phyloP scores from a whole-genome alignment of 2,113 vertebrate genomes.

The Peucedramus taeniatus region DNA sequence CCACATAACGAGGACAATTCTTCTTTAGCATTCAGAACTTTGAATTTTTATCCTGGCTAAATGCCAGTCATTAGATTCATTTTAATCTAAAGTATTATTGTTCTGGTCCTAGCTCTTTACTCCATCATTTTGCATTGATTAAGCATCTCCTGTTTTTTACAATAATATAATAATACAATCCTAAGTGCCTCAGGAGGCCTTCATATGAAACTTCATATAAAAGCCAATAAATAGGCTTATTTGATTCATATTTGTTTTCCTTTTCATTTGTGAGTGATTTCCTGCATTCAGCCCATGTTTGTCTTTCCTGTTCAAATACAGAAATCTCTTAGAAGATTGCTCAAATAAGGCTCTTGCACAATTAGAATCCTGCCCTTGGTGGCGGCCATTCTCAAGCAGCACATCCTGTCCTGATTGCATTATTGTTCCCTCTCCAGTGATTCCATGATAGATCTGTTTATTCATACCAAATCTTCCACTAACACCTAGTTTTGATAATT shows the following conservation, averaged over 20 bases:
- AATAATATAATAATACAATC: not conserved
- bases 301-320: not conserved
- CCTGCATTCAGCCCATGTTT: not conserved
- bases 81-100: slow-evolving; percentile 40
- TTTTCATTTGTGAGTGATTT: slow-evolving; percentile 32
- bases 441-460: slow-evolving; percentile 1
- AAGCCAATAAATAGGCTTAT: slow-evolving; percentile 32
- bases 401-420: slow-evolving; percentile 49
- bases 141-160: slow-evolving; percentile 3
- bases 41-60: not conserved
- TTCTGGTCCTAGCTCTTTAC: slow-evolving; percentile 14
- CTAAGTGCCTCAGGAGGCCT: not conserved
- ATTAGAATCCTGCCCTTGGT: slow-evolving; percentile 5
- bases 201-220: not conserved
- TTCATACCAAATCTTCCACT: slow-evolving; percentile 23
- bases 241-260: slow-evolving; percentile 51
- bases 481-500: not conserved
- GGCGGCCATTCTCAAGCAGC: not conserved
- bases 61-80: slow-evolving; percentile 14
- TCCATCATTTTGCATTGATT: slow-evolving; percentile 45
- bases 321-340: not conserved
- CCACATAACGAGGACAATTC: not conserved
- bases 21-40: not conserved
- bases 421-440: slow-evolving; percentile 34
- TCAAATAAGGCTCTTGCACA: slow-evolving; percentile 19